Evolutionary conservation across 2,797 vertebrate species (phyloP).

Genomic region (Vespertilio murinus): DNA sequence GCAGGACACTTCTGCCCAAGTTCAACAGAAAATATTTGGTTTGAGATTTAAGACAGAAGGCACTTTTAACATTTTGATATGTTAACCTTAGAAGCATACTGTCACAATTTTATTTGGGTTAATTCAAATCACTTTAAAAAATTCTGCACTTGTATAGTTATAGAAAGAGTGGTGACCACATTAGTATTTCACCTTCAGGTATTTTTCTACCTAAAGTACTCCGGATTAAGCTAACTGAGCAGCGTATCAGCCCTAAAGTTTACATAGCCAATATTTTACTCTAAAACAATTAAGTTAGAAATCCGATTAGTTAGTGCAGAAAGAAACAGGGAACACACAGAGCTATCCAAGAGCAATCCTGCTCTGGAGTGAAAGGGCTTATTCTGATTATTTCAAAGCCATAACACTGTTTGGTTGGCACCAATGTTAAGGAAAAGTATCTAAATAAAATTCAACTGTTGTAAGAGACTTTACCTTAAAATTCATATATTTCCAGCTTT

Average conservation of each 20-base stretch:
- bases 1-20: constrained; percentile 86
- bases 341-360: constrained; percentile 72
- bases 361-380: constrained; percentile 64
- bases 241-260: constrained; percentile 74
- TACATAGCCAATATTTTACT: constrained; percentile 68
- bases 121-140: constrained; percentile 69
- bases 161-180: constrained; percentile 78
- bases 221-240: constrained; percentile 53
- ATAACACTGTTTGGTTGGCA: constrained; percentile 79
- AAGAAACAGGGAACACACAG: constrained; percentile 62
- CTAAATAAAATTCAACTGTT: constrained; percentile 69
- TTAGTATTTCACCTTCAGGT: constrained; percentile 60
- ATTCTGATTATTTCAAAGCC: constrained; percentile 48
- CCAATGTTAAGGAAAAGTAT: constrained; percentile 62
- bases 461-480: constrained; percentile 44
- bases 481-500: constrained; percentile 51
- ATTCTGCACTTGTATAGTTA: constrained; percentile 59
- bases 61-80: constrained; percentile 86
- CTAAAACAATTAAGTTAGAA: constrained; percentile 74
- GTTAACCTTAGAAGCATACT: constrained; percentile 74
- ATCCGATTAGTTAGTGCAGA: constrained; percentile 72
- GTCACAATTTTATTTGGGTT: constrained; percentile 70
- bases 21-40: constrained; percentile 86
- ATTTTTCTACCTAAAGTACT: constrained; percentile 38
- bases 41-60: constrained; percentile 88